These are phyloP conservation scores for Trichopria drosophilae DNA, from an alignment of 2,888 invertebrate species.

Conservation along the genomic window DNA sequence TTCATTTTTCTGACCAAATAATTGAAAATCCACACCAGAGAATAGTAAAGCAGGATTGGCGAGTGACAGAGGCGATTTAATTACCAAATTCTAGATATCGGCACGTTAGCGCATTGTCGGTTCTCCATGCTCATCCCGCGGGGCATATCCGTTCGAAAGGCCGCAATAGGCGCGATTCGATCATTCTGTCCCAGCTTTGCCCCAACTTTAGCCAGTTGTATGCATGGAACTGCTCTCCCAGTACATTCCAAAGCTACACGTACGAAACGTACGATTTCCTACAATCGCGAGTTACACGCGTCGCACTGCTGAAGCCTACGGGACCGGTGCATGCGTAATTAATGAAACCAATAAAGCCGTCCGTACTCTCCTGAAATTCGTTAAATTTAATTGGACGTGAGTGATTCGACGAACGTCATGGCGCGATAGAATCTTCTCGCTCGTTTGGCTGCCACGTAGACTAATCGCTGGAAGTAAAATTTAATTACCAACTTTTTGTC, in stretches of 20 bases:
- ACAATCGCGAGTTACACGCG: conserved; percentile 4
- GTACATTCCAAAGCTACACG: conserved; percentile 1
- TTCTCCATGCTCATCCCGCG: conserved; percentile 38
- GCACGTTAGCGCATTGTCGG: conserved; percentile 44
- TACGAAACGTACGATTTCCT: neutral
- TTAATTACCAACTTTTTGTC: too few relatives aligned
- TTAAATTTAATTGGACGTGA: conserved; percentile 58
- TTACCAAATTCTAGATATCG: conserved; percentile 52
- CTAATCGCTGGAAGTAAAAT: too few relatives aligned
- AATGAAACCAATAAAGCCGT: conserved; percentile 56
- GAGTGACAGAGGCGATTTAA: conserved; percentile 53
- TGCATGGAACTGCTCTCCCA: conserved; percentile 10
- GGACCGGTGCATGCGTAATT: conserved; percentile 49
- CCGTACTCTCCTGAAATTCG: conserved; percentile 49
- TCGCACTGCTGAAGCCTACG: conserved; percentile 3
- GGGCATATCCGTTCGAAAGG: conserved; percentile 41
- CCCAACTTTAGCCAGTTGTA: neutral
- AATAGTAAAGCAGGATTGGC: too few relatives aligned
- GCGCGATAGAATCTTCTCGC: too few relatives aligned
- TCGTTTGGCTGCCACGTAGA: too few relatives aligned
- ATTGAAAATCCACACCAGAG: too few relatives aligned
- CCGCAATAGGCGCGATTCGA: conserved; percentile 40
- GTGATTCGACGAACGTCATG: conserved; percentile 51
- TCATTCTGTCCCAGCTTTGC: conserved; percentile 32
- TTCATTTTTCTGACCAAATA: too few relatives aligned